Evolutionary conservation across 2,113 vertebrate genomes (phyloP).

Genomic region (Sinocyclocheilus maitianheensis): DNA sequence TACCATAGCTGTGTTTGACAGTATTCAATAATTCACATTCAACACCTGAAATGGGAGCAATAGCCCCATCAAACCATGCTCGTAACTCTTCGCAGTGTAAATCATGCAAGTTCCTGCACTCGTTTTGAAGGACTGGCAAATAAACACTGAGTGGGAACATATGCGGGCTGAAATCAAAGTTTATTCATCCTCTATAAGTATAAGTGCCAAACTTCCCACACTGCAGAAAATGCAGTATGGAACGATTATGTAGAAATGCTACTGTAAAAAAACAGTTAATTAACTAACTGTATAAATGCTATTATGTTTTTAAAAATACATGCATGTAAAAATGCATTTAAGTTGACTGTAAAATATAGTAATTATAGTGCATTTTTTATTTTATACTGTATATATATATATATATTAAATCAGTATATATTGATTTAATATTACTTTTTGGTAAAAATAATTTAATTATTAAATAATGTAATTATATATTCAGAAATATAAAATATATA

Average conservation of each 20-base stretch:
- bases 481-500: too few relatives aligned
- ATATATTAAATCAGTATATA: too few relatives aligned
- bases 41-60: neutral
- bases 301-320: too few relatives aligned
- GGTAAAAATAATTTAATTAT: neutral
- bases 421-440: neutral
- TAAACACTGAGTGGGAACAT: slow-evolving; percentile 25
- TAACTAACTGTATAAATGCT: neutral
- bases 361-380: neutral
- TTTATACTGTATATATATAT: neutral
- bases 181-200: slow-evolving; percentile 15
- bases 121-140: slow-evolving; percentile 22
- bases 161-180: slow-evolving; percentile 46
- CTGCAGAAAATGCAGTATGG: neutral
- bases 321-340: too few relatives aligned
- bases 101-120: neutral
- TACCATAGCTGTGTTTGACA: slow-evolving; percentile 31
- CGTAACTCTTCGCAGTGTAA: neutral
- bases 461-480: too few relatives aligned
- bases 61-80: neutral
- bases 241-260: neutral
- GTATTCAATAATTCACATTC: slow-evolving; percentile 20
- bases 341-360: neutral
- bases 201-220: neutral
- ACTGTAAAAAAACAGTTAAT: neutral